These are phyloP conservation scores for Holothuria glaberrima DNA, from an alignment of 35 echinoderm and acorn worm species.

Conservation along the genomic window DNA sequence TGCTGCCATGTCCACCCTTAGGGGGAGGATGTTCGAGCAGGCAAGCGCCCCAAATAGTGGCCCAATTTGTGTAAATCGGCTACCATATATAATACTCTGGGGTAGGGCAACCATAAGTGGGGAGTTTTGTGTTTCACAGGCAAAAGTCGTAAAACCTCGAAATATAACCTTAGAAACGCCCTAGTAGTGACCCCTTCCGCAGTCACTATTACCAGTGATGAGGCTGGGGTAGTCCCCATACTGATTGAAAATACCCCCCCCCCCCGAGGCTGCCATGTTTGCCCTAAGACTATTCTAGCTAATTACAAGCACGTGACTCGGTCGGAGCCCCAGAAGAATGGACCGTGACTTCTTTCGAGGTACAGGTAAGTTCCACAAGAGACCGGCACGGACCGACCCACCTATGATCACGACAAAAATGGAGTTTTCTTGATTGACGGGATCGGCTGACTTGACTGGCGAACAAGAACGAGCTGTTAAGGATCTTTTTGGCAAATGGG, in stretches of 20 bases:
- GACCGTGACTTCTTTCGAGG: neutral
- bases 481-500: neutral
- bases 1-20: too few species aligned
- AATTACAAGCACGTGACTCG: neutral
- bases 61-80: too few species aligned
- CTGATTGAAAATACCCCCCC: neutral
- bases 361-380: neutral
- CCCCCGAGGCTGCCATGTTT: neutral
- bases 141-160: too few species aligned
- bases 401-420: neutral
- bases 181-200: neutral
- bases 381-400: neutral
- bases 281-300: neutral
- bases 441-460: neutral
- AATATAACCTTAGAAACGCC: neutral
- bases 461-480: neutral
- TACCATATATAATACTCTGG: too few species aligned
- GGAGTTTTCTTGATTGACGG: neutral
- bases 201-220: neutral
- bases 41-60: too few species aligned
- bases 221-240: neutral
- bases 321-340: neutral
- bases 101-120: too few species aligned
- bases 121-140: too few species aligned
- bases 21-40: too few species aligned